Conservation (phyloP, 2,888 invertebrate genomes). For the Odontothrips loti region DNA sequence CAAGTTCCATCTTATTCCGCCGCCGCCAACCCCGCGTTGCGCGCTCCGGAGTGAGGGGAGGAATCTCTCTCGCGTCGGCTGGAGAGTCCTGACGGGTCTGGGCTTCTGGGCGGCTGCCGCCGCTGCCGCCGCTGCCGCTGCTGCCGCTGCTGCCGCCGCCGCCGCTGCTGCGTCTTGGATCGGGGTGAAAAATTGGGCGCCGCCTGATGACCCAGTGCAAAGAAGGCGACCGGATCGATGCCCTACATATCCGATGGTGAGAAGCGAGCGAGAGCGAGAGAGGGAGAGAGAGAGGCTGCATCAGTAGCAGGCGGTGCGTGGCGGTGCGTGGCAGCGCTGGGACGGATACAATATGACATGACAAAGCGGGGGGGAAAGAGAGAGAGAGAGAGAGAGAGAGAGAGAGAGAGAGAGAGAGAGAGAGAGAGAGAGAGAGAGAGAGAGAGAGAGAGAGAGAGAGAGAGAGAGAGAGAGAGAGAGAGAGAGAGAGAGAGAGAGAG, state of each 20-base stretch:
- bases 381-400: background rate
- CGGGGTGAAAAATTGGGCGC: conserved; percentile 14
- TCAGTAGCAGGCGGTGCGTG: no score
- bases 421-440: background rate
- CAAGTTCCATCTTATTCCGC: no score
- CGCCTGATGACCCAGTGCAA: conserved; percentile 8
- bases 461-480: background rate
- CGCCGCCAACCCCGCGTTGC: no score
- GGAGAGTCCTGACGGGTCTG: no score
- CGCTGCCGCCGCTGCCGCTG: no score
- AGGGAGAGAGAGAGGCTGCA: background rate
- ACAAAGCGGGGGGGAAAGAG: background rate
- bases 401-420: background rate
- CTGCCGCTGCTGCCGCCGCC: no score
- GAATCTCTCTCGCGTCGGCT: no score
- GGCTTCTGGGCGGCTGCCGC: no score
- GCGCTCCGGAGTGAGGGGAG: background rate
- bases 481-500: background rate
- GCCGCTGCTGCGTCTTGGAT: background rate
- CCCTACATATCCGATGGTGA: background rate
- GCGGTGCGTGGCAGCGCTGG: no score
- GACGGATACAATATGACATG: background rate
- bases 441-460: background rate
- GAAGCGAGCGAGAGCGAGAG: background rate
- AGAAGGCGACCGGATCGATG: conserved; percentile 6